phyloP scores from a whole-genome alignment of 1,140 invertebrate species.

The Sinella curviseta region DNA sequence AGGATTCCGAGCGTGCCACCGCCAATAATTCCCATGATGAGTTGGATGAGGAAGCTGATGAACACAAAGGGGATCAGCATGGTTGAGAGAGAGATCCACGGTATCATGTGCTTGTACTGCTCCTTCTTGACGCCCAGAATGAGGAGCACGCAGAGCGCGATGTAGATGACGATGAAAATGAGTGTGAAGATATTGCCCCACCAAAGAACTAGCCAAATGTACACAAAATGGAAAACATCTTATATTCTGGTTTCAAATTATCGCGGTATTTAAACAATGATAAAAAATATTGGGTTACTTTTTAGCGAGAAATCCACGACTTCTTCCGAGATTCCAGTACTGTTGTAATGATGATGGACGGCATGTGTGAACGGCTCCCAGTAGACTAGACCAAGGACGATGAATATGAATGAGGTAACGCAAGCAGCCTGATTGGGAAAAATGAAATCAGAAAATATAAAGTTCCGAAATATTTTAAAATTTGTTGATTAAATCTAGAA shows the following conservation, averaged over 20 bases:
- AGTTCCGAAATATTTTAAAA: not conserved
- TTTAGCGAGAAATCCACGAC: slow-evolving; percentile 36
- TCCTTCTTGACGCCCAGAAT: slow-evolving; percentile 47
- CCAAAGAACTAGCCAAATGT: slow-evolving; percentile 38
- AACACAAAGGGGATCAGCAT: slow-evolving; percentile 39
- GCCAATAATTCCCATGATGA: slow-evolving; percentile 46
- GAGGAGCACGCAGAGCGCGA: slow-evolving; percentile 41
- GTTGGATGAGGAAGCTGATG: slow-evolving; percentile 9
- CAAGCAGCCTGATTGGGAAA: slow-evolving; percentile 32
- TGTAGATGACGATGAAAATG: slow-evolving; percentile 41
- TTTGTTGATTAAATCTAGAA: not conserved
- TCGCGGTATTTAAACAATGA: too few species aligned
- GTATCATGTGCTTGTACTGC: slow-evolving; percentile 49
- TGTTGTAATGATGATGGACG: slow-evolving; percentile 31
- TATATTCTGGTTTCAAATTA: too few species aligned
- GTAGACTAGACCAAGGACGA: slow-evolving; percentile 45
- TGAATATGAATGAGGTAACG: slow-evolving; percentile 36
- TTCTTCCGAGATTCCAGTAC: slow-evolving; percentile 29
- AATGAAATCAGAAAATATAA: not conserved
- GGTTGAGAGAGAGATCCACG: slow-evolving; percentile 46
- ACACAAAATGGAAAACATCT: not conserved
- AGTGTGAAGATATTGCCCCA: slow-evolving; percentile 50
- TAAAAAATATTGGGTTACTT: slow-evolving; percentile 26
- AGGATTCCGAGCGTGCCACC: slow-evolving; percentile 25
- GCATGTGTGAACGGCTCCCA: slow-evolving; percentile 44